Conservation (phyloP, 2,797 vertebrate species). For the Sitta carolinensis region DNA sequence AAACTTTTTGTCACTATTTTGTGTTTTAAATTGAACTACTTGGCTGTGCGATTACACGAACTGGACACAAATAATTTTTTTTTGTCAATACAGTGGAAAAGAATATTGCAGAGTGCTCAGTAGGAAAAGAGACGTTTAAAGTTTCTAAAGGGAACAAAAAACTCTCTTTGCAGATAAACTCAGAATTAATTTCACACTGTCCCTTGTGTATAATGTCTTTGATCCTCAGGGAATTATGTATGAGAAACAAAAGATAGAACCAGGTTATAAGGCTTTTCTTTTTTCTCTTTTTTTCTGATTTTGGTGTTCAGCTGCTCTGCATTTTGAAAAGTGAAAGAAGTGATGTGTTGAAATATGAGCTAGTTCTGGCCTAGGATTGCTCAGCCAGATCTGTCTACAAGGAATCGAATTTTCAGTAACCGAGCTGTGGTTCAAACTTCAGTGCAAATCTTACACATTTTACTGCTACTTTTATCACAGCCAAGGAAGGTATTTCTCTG, state of each 20-base stretch:
- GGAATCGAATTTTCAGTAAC: background rate
- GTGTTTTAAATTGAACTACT: background rate
- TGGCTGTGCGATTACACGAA: background rate
- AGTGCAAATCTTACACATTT: background rate
- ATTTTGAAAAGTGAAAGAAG: background rate
- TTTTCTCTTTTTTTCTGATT: background rate
- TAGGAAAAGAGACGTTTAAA: background rate
- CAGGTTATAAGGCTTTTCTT: fast-evolving
- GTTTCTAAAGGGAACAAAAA: background rate
- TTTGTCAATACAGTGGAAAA: background rate
- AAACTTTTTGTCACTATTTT: background rate
- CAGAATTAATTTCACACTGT: background rate
- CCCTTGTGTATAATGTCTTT: background rate
- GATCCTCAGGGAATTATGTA: background rate
- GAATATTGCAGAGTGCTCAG: background rate
- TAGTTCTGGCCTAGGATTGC: background rate
- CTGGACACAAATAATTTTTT: background rate
- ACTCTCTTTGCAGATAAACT: background rate
- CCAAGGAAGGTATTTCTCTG: background rate
- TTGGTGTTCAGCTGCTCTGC: background rate
- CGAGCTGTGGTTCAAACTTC: fast-evolving
- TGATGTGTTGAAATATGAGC: background rate
- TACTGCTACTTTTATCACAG: background rate
- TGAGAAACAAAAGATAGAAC: background rate
- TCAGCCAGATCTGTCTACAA: background rate